These are phyloP conservation scores for Geopemphigus sp. DNA, from an alignment of 1,140 invertebrate species.

Conservation along the genomic window DNA sequence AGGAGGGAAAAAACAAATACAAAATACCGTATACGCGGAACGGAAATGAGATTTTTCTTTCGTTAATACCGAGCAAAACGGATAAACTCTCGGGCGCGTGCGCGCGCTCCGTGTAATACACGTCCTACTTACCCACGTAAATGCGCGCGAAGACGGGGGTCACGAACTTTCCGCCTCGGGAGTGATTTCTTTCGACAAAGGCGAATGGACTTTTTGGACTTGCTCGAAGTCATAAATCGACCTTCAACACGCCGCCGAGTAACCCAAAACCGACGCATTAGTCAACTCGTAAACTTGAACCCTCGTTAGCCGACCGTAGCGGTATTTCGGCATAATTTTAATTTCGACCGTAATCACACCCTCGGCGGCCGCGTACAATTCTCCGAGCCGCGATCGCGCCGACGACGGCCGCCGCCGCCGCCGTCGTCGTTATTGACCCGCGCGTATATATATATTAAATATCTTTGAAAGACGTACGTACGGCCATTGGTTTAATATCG, in stretches of 20 bases:
- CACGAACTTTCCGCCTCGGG: background rate
- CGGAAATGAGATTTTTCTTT: background rate
- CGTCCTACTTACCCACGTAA: too few relatives aligned
- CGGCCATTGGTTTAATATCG: too few relatives aligned
- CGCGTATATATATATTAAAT: too few relatives aligned
- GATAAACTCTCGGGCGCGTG: too few relatives aligned
- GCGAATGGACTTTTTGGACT: constrained; percentile 15
- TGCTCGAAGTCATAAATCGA: constrained; percentile 32
- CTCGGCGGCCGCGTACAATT: background rate
- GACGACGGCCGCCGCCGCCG: background rate
- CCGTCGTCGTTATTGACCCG: background rate
- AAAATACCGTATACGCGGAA: background rate
- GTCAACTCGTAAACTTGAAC: constrained; percentile 41
- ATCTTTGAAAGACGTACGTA: too few relatives aligned
- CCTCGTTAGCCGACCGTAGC: constrained; percentile 27
- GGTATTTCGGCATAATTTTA: background rate
- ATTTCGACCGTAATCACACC: background rate
- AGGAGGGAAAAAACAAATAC: background rate
- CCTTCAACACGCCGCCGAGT: background rate
- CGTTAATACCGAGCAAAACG: too few relatives aligned
- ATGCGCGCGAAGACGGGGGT: background rate
- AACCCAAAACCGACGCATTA: constrained; percentile 16
- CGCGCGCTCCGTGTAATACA: too few relatives aligned
- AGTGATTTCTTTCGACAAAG: constrained; percentile 21
- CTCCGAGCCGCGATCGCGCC: too few relatives aligned